Conservation (phyloP, 2,797 vertebrate species). For the Sebastes trivittatus region DNA sequence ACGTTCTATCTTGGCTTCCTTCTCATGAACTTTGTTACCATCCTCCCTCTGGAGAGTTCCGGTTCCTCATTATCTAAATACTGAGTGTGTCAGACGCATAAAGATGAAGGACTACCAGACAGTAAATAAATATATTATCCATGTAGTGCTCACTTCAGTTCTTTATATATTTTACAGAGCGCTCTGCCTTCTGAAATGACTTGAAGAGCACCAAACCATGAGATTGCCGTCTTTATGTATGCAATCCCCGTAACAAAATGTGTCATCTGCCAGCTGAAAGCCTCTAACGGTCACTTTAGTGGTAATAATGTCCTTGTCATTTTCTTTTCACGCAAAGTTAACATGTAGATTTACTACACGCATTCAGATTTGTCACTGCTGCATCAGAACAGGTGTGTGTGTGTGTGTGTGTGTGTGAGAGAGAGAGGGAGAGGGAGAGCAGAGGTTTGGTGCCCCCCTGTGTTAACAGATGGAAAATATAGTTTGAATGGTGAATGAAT, state of each 20-base stretch:
- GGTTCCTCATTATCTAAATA: background rate
- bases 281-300: background rate
- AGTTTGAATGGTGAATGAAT: background rate
- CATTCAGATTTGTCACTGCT: background rate
- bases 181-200: background rate
- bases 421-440: conserved; percentile 20
- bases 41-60: background rate
- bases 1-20: background rate
- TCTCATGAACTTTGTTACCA: conserved; percentile 21
- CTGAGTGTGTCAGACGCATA: background rate
- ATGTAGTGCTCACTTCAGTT: background rate
- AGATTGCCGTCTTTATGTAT: background rate
- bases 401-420: background rate
- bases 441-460: conserved; percentile 72
- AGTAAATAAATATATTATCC: background rate
- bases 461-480: conserved; percentile 48
- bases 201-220: background rate
- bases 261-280: background rate
- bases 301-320: background rate
- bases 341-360: background rate
- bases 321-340: background rate
- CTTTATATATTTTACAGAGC: background rate
- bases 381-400: background rate
- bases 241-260: background rate
- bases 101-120: background rate